Base-by-base conservation (phyloP, 2,113 vertebrate species). In the Lepus americanus region DNA sequence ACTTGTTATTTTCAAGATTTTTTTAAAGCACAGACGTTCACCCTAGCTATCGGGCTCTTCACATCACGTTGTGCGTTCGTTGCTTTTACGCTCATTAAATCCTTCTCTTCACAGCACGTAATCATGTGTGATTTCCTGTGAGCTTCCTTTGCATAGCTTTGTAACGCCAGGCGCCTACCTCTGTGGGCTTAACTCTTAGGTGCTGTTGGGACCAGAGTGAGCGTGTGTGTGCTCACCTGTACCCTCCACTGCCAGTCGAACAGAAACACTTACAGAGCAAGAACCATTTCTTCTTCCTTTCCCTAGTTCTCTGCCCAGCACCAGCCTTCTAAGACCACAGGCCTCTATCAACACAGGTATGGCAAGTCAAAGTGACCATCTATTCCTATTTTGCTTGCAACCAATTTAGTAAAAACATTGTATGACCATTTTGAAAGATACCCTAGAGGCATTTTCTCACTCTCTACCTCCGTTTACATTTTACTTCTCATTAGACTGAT, bases 371-470 rank as follows among this genome's bases (percentile, higher is more conserved):
- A 80, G 53, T 93, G 74, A 36, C 39, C 51, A 69, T 23, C 0
- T 49, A 66, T n/a, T 70, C 14, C 36, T 23, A 66, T 87, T 63
- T 70, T 76, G 0, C 9, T 12, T n/a, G 5, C 5, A 89, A 17
- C 5, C 49, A 39, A 20, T 55, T 89, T 13, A 49, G 33, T 79
- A 44, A 64, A 95, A 89, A 59, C 84, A 76, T 73, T 93, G 83
- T 66, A 82, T 63, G 17, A 49, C 51, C 51, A 5, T 66, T 89
- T 89, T 51, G 80, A 86, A 93, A 79, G 83, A 64, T 79, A 20
- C 79, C 72, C 59, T 61, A 27, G 66, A 61, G 79, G 7, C 67
- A 89, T 92, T 89, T 92, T 82, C 67, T 86, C 85, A 86, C 36
- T 66, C 17, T 13, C 16, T 11, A 39, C 5, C 31, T 93, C n/a